Conservation (phyloP, 1,140 invertebrate genomes). For the Drosophila pallidifrons region DNA sequence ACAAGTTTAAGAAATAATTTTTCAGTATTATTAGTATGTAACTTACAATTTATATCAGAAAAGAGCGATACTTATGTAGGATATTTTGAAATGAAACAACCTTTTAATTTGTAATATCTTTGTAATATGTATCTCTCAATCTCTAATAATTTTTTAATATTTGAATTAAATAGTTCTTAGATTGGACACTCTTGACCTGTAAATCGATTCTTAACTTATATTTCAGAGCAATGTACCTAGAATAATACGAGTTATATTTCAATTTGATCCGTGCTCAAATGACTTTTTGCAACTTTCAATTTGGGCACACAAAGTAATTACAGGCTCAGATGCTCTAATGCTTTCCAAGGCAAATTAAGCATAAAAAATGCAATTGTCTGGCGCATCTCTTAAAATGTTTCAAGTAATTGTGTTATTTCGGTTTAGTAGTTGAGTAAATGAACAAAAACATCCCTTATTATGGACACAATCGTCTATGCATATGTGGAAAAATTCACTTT, state of each 20-base stretch:
- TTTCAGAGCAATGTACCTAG: neutral
- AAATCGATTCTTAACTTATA: neutral
- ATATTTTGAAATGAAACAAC: no score
- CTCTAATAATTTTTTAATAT: no score
- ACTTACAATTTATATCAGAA: no score
- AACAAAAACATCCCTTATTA: constrained; percentile 42
- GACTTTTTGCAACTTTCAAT: constrained; percentile 4
- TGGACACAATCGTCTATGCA: constrained; percentile 16
- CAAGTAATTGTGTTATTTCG: constrained; percentile 47
- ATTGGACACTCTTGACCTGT: no score
- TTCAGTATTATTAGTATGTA: no score
- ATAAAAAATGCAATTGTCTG: constrained; percentile 49
- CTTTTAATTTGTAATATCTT: no score
- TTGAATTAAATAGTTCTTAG: no score
- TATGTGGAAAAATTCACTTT: constrained; percentile 35
- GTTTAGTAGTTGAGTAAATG: constrained; percentile 45
- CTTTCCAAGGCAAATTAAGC: constrained; percentile 39
- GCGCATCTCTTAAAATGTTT: constrained; percentile 31
- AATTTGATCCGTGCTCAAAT: constrained; percentile 6
- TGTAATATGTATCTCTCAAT: no score
- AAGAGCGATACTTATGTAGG: no score
- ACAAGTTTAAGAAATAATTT: no score
- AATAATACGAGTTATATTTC: constrained; percentile 8
- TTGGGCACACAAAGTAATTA: constrained; percentile 43
- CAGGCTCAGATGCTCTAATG: constrained; percentile 29